A percentile compares a stretch with the other conserved stretches of the same genome.
These are phyloP conservation scores for Mercenaria mercenaria DNA, from an alignment of 1,140 invertebrate species.

Conservation along the genomic window DNA sequence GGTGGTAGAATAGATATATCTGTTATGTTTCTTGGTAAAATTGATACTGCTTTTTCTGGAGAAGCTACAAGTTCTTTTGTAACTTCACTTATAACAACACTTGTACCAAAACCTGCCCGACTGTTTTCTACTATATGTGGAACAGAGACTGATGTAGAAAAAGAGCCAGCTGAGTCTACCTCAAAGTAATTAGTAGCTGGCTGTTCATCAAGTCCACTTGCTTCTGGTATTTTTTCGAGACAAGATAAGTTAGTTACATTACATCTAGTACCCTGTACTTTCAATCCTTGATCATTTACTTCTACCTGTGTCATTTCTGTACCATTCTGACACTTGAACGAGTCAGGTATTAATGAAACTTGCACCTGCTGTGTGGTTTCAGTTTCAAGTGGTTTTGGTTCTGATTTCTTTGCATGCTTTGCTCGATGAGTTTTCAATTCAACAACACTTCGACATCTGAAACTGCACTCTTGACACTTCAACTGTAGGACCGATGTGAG, in stretches of 20 bases:
- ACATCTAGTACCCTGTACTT: too few relatives aligned
- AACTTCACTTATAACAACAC: neutral
- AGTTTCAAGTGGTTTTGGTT: neutral
- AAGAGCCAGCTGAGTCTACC: too few relatives aligned
- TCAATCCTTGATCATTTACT: neutral
- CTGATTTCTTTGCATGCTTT: neutral
- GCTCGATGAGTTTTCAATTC: slow-evolving; percentile 48
- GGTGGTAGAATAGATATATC: too few relatives aligned
- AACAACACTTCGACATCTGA: slow-evolving; percentile 22
- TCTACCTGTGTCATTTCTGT: neutral
- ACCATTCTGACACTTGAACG: neutral
- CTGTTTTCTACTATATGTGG: neutral
- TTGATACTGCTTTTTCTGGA: neutral
- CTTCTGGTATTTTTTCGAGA: too few relatives aligned
- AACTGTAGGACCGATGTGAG: slow-evolving; percentile 50
- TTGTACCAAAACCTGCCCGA: neutral
- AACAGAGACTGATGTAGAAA: neutral
- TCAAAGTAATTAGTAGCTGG: too few relatives aligned
- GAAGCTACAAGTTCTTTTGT: neutral
- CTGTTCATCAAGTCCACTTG: too few relatives aligned
- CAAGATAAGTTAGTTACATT: too few relatives aligned
- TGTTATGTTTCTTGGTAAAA: neutral
- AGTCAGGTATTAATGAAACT: neutral
- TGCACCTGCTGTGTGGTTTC: too few relatives aligned
- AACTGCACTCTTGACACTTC: slow-evolving; percentile 49